Evolutionary conservation across 2,113 vertebrate species (phyloP).

Genomic region (Crotophaga sulcirostris): DNA sequence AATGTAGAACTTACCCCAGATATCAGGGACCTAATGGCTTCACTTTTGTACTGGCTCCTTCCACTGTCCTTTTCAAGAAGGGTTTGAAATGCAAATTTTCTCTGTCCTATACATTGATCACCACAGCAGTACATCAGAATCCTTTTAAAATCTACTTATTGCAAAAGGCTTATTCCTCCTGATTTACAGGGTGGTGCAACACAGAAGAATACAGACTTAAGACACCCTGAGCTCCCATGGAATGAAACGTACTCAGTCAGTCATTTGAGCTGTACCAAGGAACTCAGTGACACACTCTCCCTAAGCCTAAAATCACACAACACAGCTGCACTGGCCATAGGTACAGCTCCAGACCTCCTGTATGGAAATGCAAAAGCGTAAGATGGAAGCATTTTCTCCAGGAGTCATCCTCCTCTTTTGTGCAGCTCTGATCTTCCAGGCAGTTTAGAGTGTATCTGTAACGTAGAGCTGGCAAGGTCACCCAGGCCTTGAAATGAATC

Average conservation of each 20-base stretch:
- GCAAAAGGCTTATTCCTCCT: not conserved
- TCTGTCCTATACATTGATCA: not conserved
- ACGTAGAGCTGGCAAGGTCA: not conserved
- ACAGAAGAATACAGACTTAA: not conserved
- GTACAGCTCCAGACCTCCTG: not conserved
- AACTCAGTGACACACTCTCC: too few species aligned
- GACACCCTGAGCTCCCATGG: not conserved
- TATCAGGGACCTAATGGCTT: not conserved
- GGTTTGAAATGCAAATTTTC: not conserved
- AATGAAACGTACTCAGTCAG: not conserved
- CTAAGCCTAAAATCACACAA: not conserved
- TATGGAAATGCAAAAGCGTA: not conserved
- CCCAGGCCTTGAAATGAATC: not conserved
- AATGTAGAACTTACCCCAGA: not conserved
- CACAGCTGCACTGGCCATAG: not conserved
- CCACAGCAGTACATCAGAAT: not conserved
- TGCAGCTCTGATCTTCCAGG: not conserved
- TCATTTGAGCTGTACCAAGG: not conserved
- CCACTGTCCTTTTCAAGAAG: not conserved
- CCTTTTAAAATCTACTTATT: not conserved
- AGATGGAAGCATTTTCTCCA: not conserved
- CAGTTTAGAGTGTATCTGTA: not conserved
- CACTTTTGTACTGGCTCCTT: not conserved
- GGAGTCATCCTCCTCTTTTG: not conserved
- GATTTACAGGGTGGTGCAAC: not conserved